Conservation (phyloP, 2,113 vertebrate species). For the Furnarius figulus region DNA sequence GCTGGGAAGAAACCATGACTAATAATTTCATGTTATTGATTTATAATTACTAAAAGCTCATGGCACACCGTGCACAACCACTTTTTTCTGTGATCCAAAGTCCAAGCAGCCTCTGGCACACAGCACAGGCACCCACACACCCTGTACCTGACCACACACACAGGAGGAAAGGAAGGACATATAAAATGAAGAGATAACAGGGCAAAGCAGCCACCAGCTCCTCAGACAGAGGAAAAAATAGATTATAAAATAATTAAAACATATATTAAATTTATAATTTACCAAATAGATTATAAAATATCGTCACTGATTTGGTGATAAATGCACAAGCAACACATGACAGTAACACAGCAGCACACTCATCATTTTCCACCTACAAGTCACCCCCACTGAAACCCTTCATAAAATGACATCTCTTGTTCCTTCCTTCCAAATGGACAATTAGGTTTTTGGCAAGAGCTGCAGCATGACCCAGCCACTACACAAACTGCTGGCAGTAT, state of each 20-base stretch:
- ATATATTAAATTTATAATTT: background rate
- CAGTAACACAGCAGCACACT: background rate
- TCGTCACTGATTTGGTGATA: background rate
- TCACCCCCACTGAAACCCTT: background rate
- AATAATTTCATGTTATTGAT: background rate
- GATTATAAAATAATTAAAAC: background rate
- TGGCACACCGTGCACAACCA: accelerated
- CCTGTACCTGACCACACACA: background rate
- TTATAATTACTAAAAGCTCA: background rate
- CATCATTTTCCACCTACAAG: background rate
- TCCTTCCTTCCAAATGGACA: background rate
- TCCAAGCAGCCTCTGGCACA: background rate
- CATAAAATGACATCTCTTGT: background rate
- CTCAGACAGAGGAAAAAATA: background rate
- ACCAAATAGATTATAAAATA: background rate
- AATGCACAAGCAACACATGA: background rate
- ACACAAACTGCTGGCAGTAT: background rate
- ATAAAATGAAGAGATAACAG: background rate
- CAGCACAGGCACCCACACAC: background rate
- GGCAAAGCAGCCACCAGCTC: background rate
- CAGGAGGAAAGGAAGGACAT: background rate
- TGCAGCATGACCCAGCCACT: background rate
- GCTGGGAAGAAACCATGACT: background rate
- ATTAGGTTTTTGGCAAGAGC: background rate
- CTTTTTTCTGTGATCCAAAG: background rate